These are phyloP conservation scores for Pyrrhia umbra DNA, from an alignment of 2,888 invertebrate genomes.

Conservation along the genomic window DNA sequence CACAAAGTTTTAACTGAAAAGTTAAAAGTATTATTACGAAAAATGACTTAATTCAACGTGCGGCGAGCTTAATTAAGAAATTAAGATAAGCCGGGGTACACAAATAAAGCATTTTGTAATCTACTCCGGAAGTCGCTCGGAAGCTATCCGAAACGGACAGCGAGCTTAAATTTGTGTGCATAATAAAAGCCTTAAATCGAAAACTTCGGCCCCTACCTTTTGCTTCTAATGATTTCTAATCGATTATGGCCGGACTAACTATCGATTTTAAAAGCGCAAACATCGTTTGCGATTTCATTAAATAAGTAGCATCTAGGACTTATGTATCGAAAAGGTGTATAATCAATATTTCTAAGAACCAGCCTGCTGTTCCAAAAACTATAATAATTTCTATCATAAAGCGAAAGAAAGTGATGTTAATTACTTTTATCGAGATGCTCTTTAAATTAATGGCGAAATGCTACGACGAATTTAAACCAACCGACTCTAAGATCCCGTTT, in stretches of 20 bases:
- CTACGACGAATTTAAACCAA: conserved; percentile 7
- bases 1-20: conserved; percentile 52
- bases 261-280: neutral
- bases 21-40: conserved; percentile 63
- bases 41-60: conserved; percentile 70
- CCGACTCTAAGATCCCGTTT: conserved; percentile 20
- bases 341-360: neutral
- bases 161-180: conserved; percentile 78
- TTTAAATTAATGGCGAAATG: conserved; percentile 26
- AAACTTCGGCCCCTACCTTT: conserved; percentile 67
- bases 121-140: conserved; percentile 85
- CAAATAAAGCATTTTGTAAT: conserved; percentile 84
- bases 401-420: conserved; percentile 36
- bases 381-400: conserved; percentile 18
- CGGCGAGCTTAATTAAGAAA: conserved; percentile 85
- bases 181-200: conserved; percentile 77
- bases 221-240: conserved; percentile 41
- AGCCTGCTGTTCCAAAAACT: conserved; percentile 10
- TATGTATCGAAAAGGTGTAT: neutral
- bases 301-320: neutral
- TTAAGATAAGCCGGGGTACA: conserved; percentile 83
- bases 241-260: neutral
- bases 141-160: conserved; percentile 80
- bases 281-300: conserved; percentile 9
- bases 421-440: conserved; percentile 48